phyloP scores from a whole-genome alignment of 2,797 vertebrate species.

The Sarcophilus harrisii region DNA sequence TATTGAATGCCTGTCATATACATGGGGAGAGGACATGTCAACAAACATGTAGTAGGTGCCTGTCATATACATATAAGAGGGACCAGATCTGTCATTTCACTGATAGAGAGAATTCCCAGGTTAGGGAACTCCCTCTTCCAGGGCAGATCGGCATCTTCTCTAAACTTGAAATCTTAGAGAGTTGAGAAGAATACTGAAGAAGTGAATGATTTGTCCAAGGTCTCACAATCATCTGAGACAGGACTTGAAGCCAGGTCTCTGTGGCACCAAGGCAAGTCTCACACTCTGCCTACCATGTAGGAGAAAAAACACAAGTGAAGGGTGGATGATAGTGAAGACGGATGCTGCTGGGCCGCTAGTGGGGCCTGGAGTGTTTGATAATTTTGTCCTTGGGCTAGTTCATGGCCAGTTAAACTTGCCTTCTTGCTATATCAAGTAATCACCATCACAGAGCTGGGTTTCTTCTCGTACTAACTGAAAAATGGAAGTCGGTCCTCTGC shows the following conservation, averaged over 20 bases:
- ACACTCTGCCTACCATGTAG: no score
- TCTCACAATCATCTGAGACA: not conserved
- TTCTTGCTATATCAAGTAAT: not conserved
- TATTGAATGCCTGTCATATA: not conserved
- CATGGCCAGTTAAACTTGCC: not conserved
- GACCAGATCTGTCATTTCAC: not conserved
- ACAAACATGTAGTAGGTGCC: no score
- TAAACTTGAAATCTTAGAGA: not conserved
- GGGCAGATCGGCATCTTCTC: not conserved
- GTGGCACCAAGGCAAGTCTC: not conserved
- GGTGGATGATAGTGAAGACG: not conserved
- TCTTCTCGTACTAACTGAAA: not conserved
- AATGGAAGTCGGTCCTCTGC: not conserved
- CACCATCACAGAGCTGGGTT: not conserved
- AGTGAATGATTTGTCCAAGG: not conserved
- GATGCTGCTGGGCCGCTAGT: not conserved
- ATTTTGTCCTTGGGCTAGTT: not conserved
- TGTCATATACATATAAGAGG: no score
- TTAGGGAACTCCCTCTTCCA: not conserved
- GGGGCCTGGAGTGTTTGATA: not conserved
- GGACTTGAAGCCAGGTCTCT: not conserved
- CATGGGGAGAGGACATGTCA: not conserved
- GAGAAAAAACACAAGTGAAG: not conserved
- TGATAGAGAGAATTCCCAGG: not conserved
- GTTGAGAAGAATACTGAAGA: not conserved